These are phyloP conservation scores for Glyphotaelius pellucidus DNA, from an alignment of 2,888 invertebrate genomes.

Conservation along the genomic window DNA sequence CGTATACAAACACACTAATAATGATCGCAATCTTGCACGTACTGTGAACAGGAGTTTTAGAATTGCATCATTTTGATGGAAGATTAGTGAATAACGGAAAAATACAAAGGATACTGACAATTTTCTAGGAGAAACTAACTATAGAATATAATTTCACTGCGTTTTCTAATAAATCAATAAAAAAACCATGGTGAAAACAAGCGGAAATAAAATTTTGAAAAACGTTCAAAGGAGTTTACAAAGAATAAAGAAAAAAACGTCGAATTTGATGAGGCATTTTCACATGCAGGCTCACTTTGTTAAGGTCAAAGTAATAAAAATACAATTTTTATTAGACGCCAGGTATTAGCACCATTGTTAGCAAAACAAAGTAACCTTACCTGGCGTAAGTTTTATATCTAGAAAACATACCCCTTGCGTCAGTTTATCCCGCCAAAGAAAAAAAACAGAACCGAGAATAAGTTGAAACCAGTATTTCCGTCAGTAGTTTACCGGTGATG, in stretches of 20 bases:
- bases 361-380: not conserved
- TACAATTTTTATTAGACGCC: not conserved
- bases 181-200: not conserved
- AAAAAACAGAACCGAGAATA: no score
- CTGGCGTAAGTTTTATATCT: no score
- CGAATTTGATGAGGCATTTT: not conserved
- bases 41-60: not conserved
- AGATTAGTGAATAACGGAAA: no score
- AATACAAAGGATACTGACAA: no score
- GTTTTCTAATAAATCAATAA: not conserved
- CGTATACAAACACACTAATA: not conserved
- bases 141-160: not conserved
- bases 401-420: no score
- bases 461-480: no score
- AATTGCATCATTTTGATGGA: no score
- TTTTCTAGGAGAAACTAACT: no score
- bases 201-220: not conserved
- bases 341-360: not conserved
- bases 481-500: not conserved
- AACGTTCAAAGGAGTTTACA: not conserved
- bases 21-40: not conserved
- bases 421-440: no score
- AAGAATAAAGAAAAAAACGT: not conserved
- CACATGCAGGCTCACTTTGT: not conserved
- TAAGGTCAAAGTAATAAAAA: no score